Evolutionary conservation across 2,888 invertebrate genomes (phyloP), one percentile per base, ranked within the genome.

Genomic region (Camptogramma bilineatum): DNA sequence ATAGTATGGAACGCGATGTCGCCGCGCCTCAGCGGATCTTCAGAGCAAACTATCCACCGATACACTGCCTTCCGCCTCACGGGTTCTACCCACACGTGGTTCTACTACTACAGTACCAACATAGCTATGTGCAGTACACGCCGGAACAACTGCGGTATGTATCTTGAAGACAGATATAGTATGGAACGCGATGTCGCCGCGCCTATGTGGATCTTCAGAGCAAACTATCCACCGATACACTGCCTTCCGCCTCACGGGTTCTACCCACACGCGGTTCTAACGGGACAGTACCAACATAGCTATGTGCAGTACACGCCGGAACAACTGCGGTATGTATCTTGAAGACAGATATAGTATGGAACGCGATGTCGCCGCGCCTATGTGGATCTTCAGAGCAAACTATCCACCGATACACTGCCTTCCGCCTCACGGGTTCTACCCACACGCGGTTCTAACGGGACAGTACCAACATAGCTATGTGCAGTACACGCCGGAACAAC

Each of bases 161-260:
- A 0, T n/a, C n/a, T n/a, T n/a, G n/a, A n/a, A n/a, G n/a, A n/a
- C n/a, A n/a, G n/a, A n/a, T n/a, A 99, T 8, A 28, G 28, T 28
- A 28, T 24, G 2, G 24, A 5, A 99, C 93, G 92, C 95, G 5
- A 96, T 95, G 97, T 19, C 95, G 95, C 73, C 94, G 95, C 58
- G 96, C 96, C 42, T 98, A 97, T 80, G 96, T 98, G 83, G 99
- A 99, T 93, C 94, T 99, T 73, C 99, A 99, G 93, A 98, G 97
- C 51, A 96, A 96, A 75, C 71, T 8, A 19, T 70, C 56, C 86
- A 83, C 70, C 95, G 96, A 83, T 69, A n/a, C n/a, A n/a, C n/a
- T 88, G 92, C 68, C 81, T 88, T 1, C 94, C 94, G 62, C 93
- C 94, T 53, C 91, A 91, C 54, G 94, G 94, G 73, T 87, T 95